phyloP scores from a whole-genome alignment of 1,140 invertebrate genomes.

The Augochlora pura region DNA sequence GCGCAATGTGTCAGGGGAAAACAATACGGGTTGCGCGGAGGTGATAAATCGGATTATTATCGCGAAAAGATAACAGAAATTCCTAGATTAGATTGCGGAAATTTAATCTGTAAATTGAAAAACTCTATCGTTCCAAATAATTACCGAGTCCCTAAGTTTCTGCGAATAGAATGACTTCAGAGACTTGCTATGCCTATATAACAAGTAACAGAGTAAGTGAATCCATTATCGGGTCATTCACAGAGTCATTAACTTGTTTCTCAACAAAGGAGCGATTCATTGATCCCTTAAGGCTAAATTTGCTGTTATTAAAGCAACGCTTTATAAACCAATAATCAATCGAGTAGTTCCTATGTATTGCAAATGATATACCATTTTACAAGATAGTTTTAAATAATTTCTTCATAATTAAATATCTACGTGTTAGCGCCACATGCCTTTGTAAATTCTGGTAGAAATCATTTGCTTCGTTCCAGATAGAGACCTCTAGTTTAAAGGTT shows the following conservation, averaged over 20 bases:
- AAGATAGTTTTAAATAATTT: too few relatives aligned
- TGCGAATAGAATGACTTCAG: neutral
- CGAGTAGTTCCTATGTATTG: neutral
- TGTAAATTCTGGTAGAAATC: too few relatives aligned
- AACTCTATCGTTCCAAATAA: neutral
- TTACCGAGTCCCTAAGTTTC: neutral
- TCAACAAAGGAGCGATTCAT: neutral
- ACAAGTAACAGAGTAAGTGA: neutral
- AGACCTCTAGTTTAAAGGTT: too few relatives aligned
- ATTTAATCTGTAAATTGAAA: too few relatives aligned
- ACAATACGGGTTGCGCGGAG: neutral
- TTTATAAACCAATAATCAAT: neutral
- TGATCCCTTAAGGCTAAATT: neutral
- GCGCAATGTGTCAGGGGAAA: neutral
- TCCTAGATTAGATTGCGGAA: neutral
- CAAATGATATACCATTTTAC: too few relatives aligned
- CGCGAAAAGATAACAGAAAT: neutral
- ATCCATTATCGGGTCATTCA: conserved; percentile 13
- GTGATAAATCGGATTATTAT: neutral
- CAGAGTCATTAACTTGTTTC: neutral
- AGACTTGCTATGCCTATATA: neutral
- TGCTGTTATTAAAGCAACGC: neutral
- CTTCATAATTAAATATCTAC: too few relatives aligned
- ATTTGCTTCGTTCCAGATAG: too few relatives aligned
- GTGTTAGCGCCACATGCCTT: too few relatives aligned